Evolutionary conservation across 2,113 vertebrate species (phyloP).

Genomic region (Ancistrus triradiatus): DNA sequence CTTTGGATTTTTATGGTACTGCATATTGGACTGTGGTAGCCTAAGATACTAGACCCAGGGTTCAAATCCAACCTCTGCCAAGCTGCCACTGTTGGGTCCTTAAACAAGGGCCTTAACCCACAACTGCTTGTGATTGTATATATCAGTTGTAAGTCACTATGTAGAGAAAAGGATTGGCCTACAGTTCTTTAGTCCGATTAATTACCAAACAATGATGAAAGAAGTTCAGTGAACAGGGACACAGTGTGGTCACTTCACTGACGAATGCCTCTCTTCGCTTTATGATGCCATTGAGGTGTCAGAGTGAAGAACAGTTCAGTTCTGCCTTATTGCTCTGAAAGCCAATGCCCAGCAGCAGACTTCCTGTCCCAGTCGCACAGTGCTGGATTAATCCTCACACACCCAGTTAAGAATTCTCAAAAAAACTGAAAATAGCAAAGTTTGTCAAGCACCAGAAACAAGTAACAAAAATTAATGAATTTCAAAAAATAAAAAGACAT

Average conservation of each 20-base stretch:
- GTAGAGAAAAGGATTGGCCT: too few species aligned
- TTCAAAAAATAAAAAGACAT: conserved; percentile 1
- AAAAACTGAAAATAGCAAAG: neutral
- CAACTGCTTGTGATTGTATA: too few species aligned
- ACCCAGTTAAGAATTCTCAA: neutral
- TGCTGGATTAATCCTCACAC: conserved; percentile 1
- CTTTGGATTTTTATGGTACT: too few species aligned
- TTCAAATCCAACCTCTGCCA: too few species aligned
- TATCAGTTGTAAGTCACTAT: too few species aligned
- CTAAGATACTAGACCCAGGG: too few species aligned
- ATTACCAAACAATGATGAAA: conserved; percentile 16
- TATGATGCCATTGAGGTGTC: conserved; percentile 11
- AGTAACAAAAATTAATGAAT: neutral
- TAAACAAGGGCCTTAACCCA: too few species aligned
- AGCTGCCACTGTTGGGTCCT: too few species aligned
- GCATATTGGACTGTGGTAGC: too few species aligned
- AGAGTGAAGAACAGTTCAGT: conserved; percentile 3
- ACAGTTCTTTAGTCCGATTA: too few species aligned
- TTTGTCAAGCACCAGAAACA: neutral
- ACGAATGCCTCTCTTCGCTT: conserved; percentile 4
- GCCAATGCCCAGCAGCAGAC: neutral
- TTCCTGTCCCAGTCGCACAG: neutral
- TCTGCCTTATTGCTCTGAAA: conserved; percentile 8
- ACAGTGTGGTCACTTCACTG: neutral
- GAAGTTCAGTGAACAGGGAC: conserved; percentile 4